Evolutionary conservation across 1,140 invertebrate species (phyloP), one percentile per base, ranked within the genome.

Genomic region (Lordiphosa clarofinis): DNA sequence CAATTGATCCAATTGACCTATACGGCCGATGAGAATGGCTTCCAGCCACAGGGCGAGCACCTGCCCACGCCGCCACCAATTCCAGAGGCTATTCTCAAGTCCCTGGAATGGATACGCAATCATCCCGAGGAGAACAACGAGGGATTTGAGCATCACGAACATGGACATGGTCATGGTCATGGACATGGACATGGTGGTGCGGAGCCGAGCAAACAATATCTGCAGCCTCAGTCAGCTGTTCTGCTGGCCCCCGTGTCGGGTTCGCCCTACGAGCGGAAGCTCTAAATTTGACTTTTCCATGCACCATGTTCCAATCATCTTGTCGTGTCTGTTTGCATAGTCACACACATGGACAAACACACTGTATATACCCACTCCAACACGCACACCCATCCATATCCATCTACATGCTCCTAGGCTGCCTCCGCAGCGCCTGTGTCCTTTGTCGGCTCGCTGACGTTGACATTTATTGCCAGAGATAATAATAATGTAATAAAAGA

Each of bases 21-120:
- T 65, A 90, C 90, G 4, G 92, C 92, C 24, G 92, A 93, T 75
- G 92, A 93, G 73, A 92, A 93, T 60, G 92, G 90, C 1, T 91
- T 89, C 82, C 89, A 89, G 55, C 90, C 91, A 11, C 76, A 86
- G 36, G 91, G 91, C 4, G 90, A 90, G 11, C 91, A 91, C 82
- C 59, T 91, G 46, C 91, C 91, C 8, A 91, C 90, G 1, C 89
- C 90, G 1, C 91, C 87, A 13, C 90, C 87, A 38, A 89, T 89
- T 53, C 88, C 88, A 1, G 70, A 81, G 55, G 66, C 69, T 11
- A 88, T 89, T 35, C 67, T 86, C 21, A 87, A 81, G 58, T 87
- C 89, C 5, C 58, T 92, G 13, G 91, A 89, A 40, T 92, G 90
- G 73, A 89, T 91, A 67, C 90, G 91, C 54, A 90, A 76, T 4